phyloP scores from a whole-genome alignment of 2,888 invertebrate genomes.

The Phalera bucephala region DNA sequence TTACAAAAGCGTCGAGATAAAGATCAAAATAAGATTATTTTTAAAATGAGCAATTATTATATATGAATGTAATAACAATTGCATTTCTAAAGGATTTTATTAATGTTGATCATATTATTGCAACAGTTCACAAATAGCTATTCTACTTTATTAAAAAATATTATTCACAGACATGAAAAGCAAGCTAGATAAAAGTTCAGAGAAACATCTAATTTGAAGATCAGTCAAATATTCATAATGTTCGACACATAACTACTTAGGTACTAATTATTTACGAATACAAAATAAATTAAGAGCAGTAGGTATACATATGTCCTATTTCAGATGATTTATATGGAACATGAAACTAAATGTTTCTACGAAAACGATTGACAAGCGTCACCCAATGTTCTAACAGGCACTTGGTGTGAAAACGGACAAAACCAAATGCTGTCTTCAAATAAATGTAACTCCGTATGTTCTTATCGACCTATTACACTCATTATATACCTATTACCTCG shows the following conservation, averaged over 20 bases:
- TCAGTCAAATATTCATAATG: conserved; percentile 50
- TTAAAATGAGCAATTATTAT: conserved; percentile 7
- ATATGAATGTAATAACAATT: conserved; percentile 1
- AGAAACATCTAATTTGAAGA: conserved; percentile 55
- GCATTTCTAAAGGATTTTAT: conserved; percentile 15
- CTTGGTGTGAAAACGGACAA: conserved; percentile 40
- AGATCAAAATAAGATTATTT: conserved; percentile 25
- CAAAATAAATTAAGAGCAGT: too few relatives aligned
- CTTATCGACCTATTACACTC: neutral
- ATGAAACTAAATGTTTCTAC: too few relatives aligned
- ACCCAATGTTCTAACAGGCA: conserved; percentile 40
- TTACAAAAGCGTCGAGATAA: conserved; percentile 50
- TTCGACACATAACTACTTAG: conserved; percentile 5
- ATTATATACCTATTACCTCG: neutral
- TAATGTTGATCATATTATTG: too few relatives aligned
- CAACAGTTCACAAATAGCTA: too few relatives aligned
- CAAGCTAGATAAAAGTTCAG: conserved; percentile 38
- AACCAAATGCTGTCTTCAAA: conserved; percentile 13
- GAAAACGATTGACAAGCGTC: conserved; percentile 22
- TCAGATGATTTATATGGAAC: neutral
- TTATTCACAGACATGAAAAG: conserved; percentile 37
- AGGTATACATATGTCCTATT: neutral
- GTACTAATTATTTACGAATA: neutral
- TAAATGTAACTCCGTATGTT: neutral
- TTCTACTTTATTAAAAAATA: conserved; percentile 4